A percentile compares a stretch with the other conserved stretches of the same genome.
These are phyloP conservation scores for Trematomus bernacchii DNA, from an alignment of 2,797 vertebrate species.

Conservation along the genomic window DNA sequence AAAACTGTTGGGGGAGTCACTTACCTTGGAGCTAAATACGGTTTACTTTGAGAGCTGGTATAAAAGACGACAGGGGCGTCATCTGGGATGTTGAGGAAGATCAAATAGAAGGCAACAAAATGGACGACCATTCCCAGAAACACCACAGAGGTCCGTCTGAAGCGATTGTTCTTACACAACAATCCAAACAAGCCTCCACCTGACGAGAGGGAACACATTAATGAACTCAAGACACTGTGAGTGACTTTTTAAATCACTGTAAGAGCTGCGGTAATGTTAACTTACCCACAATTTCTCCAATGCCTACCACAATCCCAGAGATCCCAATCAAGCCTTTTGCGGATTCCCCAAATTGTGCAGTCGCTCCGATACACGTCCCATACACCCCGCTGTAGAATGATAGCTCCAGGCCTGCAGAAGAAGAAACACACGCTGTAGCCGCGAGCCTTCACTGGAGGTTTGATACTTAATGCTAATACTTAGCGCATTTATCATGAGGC, in stretches of 20 bases:
- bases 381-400: constrained; percentile 89
- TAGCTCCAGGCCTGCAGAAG: constrained; percentile 83
- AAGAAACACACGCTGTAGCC: constrained; percentile 31
- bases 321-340: constrained; percentile 88
- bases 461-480: background rate
- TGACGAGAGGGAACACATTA: constrained; percentile 36
- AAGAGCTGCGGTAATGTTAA: background rate
- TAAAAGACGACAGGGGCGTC: constrained; percentile 82
- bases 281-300: constrained; percentile 87
- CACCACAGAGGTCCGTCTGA: constrained; percentile 87
- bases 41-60: constrained; percentile 69
- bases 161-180: constrained; percentile 85
- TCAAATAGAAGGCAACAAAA: constrained; percentile 88
- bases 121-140: constrained; percentile 89
- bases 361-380: constrained; percentile 88
- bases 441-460: constrained; percentile 23
- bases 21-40: constrained; percentile 85
- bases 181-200: constrained; percentile 88
- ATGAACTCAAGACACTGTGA: background rate
- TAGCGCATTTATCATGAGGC: constrained; percentile 31
- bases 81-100: constrained; percentile 87
- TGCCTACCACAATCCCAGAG: constrained; percentile 86
- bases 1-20: background rate
- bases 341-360: constrained; percentile 78
- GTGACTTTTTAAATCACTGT: constrained; percentile 10